phyloP scores from a whole-genome alignment of 2,113 vertebrate species.

The Cyanistes caeruleus region DNA sequence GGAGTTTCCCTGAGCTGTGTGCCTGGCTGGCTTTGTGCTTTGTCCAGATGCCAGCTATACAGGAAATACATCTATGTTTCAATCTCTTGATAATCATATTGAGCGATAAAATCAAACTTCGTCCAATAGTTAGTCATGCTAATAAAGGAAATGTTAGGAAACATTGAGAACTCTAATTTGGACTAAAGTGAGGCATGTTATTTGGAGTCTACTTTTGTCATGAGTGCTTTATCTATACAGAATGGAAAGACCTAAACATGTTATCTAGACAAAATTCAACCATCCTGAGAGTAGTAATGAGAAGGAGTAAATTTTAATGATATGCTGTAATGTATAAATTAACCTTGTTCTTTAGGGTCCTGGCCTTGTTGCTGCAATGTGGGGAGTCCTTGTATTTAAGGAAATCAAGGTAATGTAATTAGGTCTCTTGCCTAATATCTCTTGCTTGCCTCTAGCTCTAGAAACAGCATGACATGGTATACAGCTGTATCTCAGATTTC shows the following conservation, averaged over 20 bases:
- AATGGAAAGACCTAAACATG: background rate
- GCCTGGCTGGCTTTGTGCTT: background rate
- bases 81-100: background rate
- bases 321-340: background rate
- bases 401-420: conserved; percentile 85
- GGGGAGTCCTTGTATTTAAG: conserved; percentile 88
- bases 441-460: background rate
- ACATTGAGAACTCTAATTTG: background rate
- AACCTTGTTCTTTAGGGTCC: conserved; percentile 79
- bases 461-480: background rate
- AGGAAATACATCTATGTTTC: conserved; percentile 1
- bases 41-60: background rate
- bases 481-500: background rate
- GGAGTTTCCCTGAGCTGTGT: conserved; percentile 3
- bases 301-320: background rate
- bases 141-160: background rate
- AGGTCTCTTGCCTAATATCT: background rate
- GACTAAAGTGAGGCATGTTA: background rate
- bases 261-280: background rate
- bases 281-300: background rate
- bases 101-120: background rate
- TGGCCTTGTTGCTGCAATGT: conserved; percentile 86
- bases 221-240: background rate
- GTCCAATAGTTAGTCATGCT: background rate
- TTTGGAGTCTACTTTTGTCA: background rate